Conservation (phyloP, 2,113 vertebrate species). For the Monarcha castaneiventris region DNA sequence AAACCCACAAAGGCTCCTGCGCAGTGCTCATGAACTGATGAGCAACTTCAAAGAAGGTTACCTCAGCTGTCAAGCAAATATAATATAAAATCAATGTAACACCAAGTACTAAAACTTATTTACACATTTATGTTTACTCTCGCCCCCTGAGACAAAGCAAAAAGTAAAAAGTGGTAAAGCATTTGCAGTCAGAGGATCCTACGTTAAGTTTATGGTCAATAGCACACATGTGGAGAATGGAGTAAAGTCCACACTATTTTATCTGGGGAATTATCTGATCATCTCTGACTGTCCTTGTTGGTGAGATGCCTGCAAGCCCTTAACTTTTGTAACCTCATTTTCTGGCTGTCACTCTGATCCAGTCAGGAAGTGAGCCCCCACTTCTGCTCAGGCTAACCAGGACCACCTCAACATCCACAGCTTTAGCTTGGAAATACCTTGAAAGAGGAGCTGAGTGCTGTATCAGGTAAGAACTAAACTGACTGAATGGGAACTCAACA, state of each 20-base stretch:
- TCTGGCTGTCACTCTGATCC: not conserved
- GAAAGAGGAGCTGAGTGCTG: not conserved
- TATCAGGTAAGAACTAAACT: not conserved
- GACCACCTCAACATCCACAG: not conserved
- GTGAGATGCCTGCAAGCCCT: not conserved
- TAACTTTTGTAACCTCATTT: not conserved
- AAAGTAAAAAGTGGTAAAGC: not conserved
- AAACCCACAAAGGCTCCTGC: not conserved
- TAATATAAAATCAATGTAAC: not conserved
- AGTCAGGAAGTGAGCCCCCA: accelerated
- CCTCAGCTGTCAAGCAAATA: not conserved
- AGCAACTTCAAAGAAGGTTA: not conserved
- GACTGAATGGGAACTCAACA: not conserved
- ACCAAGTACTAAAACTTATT: not conserved
- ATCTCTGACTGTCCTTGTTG: not conserved
- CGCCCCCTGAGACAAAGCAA: not conserved
- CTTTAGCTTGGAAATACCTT: not conserved
- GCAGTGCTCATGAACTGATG: not conserved
- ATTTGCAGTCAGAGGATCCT: not conserved
- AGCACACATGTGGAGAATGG: accelerated
- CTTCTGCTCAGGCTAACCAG: not conserved
- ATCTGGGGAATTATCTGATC: not conserved
- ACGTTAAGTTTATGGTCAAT: not conserved
- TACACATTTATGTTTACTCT: not conserved
- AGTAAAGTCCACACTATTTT: not conserved